These are phyloP conservation scores for Choristoneura rosaceana DNA, from an alignment of 2,888 invertebrate genomes.

Conservation along the genomic window DNA sequence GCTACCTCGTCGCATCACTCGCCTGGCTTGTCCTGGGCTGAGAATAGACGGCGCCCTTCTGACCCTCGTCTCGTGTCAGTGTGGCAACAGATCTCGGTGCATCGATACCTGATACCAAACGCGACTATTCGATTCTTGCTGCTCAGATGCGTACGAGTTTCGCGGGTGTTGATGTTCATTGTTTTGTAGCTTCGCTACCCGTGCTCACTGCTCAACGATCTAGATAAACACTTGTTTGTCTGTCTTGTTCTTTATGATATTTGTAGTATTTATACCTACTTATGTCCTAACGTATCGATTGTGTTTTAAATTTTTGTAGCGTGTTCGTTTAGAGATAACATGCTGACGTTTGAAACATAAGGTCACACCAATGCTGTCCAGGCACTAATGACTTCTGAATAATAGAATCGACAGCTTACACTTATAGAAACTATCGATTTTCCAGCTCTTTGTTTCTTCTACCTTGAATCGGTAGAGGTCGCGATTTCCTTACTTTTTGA, in stretches of 20 bases:
- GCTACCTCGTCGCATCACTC: slow-evolving; percentile 59
- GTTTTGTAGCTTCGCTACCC: slow-evolving; percentile 6
- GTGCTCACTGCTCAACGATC: background rate
- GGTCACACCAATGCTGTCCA: slow-evolving; percentile 6
- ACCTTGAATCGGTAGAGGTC: slow-evolving; percentile 8
- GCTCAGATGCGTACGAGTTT: slow-evolving; percentile 17
- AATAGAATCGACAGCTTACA: background rate
- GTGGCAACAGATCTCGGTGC: slow-evolving; percentile 56
- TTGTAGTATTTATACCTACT: background rate
- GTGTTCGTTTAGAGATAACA: background rate
- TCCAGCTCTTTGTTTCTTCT: background rate
- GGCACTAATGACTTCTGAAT: slow-evolving; percentile 19
- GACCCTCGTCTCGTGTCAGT: slow-evolving; percentile 60
- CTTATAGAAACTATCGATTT: slow-evolving; percentile 29
- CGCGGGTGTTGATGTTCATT: slow-evolving; percentile 6
- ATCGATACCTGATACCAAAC: slow-evolving; percentile 42
- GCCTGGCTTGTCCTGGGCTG: slow-evolving; percentile 64
- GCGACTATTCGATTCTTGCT: slow-evolving; percentile 24
- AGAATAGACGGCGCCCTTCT: slow-evolving; percentile 63
- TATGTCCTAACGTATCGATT: background rate
- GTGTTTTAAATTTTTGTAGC: background rate
- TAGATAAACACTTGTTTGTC: background rate
- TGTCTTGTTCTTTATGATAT: background rate
- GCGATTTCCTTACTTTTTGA: background rate
- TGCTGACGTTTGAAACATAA: slow-evolving; percentile 8